phyloP scores from a whole-genome alignment of 2,113 vertebrate species.

The Leuciscus idus region DNA sequence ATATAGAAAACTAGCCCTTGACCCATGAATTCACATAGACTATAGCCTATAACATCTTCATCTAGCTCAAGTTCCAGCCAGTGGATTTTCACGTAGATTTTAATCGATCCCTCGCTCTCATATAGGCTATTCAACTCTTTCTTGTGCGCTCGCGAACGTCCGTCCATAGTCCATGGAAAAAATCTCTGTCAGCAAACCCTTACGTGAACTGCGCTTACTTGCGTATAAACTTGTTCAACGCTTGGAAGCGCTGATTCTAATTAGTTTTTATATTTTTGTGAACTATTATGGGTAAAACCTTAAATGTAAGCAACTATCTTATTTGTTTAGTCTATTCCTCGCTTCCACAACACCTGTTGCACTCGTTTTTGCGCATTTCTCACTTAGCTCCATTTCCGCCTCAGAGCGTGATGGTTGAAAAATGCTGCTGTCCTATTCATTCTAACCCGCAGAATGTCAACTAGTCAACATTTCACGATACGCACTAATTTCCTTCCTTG shows the following conservation, averaged over 20 bases:
- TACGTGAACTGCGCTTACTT: background rate
- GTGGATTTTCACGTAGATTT: background rate
- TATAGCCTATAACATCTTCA: background rate
- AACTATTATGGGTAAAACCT: background rate
- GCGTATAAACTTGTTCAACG: background rate
- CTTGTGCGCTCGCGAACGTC: background rate
- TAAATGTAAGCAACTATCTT: background rate
- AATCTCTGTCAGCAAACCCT: background rate
- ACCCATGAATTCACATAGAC: background rate
- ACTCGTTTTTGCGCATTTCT: slow-evolving; percentile 7
- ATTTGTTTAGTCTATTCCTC: background rate
- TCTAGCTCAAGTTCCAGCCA: background rate
- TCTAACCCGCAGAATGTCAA: background rate
- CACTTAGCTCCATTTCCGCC: background rate
- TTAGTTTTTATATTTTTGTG: background rate
- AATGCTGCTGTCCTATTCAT: background rate
- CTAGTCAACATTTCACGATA: background rate
- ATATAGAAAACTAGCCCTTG: slow-evolving; percentile 17
- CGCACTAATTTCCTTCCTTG: background rate
- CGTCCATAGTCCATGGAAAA: background rate
- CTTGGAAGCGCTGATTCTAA: background rate
- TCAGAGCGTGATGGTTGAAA: background rate
- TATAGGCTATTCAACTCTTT: background rate
- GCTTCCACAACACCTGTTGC: slow-evolving; percentile 29
- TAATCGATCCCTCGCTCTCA: background rate